phyloP scores from a whole-genome alignment of 2,797 vertebrate genomes.

The Enteromius anoplus region DNA sequence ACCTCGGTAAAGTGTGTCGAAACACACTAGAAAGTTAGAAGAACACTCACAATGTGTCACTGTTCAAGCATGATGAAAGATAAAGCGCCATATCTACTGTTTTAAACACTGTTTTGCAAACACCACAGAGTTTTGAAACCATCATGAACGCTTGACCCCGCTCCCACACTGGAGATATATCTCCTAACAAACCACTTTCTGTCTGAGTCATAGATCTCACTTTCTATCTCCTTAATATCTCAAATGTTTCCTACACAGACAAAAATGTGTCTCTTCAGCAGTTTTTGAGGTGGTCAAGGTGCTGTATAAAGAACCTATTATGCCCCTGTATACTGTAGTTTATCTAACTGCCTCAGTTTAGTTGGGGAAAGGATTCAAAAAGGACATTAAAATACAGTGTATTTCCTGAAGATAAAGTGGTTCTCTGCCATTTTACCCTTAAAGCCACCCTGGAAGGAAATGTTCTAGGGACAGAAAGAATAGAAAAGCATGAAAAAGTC shows the following conservation, averaged over 20 bases:
- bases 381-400: background rate
- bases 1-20: constrained; percentile 18
- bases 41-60: constrained; percentile 14
- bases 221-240: background rate
- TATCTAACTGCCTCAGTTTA: background rate
- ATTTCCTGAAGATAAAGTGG: background rate
- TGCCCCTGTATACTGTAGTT: too few relatives aligned
- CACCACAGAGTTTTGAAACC: constrained; percentile 8
- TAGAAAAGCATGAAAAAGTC: too few relatives aligned
- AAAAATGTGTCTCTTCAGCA: background rate
- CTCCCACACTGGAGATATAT: constrained; percentile 32
- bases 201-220: constrained; percentile 6
- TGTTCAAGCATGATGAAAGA: constrained; percentile 22
- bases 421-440: too few relatives aligned
- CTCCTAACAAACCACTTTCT: constrained; percentile 20
- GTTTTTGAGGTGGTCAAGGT: background rate
- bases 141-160: constrained; percentile 28
- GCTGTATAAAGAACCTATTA: too few relatives aligned
- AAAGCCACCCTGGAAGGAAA: too few relatives aligned
- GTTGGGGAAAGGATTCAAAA: background rate
- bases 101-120: constrained; percentile 21
- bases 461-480: background rate
- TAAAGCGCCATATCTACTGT: constrained; percentile 51
- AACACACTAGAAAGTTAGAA: constrained; percentile 13
- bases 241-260: background rate